These are phyloP conservation scores for Eucera pruinosa DNA, from an alignment of 2,888 invertebrate species.

Conservation along the genomic window DNA sequence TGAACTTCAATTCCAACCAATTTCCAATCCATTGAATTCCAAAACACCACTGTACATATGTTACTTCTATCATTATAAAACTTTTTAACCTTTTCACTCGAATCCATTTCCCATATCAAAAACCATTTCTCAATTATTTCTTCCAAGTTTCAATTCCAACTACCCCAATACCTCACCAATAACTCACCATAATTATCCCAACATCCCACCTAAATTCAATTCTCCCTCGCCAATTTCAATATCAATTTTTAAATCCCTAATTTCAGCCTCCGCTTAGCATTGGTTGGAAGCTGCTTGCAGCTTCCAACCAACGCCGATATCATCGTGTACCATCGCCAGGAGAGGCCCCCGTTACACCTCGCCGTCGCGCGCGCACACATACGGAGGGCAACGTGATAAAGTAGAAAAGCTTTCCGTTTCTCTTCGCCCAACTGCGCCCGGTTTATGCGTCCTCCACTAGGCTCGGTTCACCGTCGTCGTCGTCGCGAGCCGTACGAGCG, in stretches of 20 bases:
- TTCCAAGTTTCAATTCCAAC: conserved; percentile 3
- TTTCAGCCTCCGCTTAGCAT: conserved; percentile 45
- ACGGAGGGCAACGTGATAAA: conserved; percentile 48
- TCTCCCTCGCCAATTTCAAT: too few relatives aligned
- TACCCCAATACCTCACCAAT: too few relatives aligned
- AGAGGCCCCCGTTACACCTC: conserved; percentile 60
- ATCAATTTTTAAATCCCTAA: too few relatives aligned
- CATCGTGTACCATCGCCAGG: conserved; percentile 53
- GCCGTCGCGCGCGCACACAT: conserved; percentile 38
- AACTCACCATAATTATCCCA: too few relatives aligned
- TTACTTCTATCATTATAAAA: too few relatives aligned
- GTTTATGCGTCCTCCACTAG: conserved; percentile 43
- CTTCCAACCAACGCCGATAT: conserved; percentile 46
- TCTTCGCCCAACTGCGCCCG: neutral
- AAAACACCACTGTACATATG: too few relatives aligned
- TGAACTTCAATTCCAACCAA: too few relatives aligned
- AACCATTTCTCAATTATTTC: too few relatives aligned
- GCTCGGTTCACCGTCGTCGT: conserved; percentile 46
- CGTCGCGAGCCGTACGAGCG: conserved; percentile 66
- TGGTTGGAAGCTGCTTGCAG: conserved; percentile 33
- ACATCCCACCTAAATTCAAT: too few relatives aligned
- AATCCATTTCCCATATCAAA: too few relatives aligned
- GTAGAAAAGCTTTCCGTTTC: conserved; percentile 56
- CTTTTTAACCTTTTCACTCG: too few relatives aligned
- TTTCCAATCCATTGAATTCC: too few relatives aligned